Base-by-base conservation (phyloP, 2,888 invertebrate genomes). In the Dynastes tityus region DNA sequence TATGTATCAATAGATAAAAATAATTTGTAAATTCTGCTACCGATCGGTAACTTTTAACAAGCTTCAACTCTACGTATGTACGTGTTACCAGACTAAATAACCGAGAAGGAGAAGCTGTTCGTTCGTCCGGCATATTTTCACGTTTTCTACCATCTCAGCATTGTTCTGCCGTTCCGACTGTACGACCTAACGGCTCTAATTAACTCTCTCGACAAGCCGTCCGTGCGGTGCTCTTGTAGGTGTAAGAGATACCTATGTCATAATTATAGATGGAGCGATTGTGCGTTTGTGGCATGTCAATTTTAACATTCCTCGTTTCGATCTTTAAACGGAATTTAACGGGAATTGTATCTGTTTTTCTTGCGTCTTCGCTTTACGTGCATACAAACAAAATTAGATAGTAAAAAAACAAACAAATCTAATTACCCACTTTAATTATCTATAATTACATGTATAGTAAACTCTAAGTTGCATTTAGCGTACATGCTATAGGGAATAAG, bases 151-250 rank as follows among this genome's bases (percentile, higher is more conserved):
- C 58, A 37, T 22, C 58, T 49, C 58, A 11, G 58, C 73, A 73
- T 73, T 73, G 61, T 73, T 73, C 61, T 58, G 73, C 73, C 40
- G 73, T 73, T 73, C 73, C 55, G 61, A 73, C 40, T 32, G 73
- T 73, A 73, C 73, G 40, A 58, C 58, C 73, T 61, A 73, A 73
- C 73, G 73, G 73, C 73, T 61, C 73, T 61, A 73, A 73, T 73
- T 73, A 73, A 73, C 58, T 73, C 58, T 73, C 73, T 27, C 61
- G 61, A 73, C 73, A 45, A 73, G 37, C 65, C 65, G 73, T 73
- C 73, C 58, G 73, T 58, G 55, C 40, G 58, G 58, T 58, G 73
- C 73, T 73, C 73, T 73, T 73, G 61, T 58, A 73, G 73, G 73
- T 73, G 73, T 73, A 73, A 58, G 61, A 73, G 73, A 73, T 73